A percentile compares a stretch with the other conserved stretches of the same genome.
Conservation (phyloP, 2,113 vertebrate genomes). For the Microtus pennsylvanicus region DNA sequence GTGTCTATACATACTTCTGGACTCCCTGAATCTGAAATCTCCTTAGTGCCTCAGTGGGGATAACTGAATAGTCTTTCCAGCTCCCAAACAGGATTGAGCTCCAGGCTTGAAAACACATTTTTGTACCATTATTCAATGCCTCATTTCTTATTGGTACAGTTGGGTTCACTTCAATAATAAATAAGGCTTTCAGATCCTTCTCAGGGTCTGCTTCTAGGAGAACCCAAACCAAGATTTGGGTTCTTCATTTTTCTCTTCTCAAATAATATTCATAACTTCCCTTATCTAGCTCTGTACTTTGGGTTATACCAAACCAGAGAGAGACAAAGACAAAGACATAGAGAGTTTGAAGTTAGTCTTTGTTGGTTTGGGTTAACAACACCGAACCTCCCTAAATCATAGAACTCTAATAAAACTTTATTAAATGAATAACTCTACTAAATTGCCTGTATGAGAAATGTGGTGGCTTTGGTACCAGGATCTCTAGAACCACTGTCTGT, state of each 20-base stretch:
- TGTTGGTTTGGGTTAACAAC: neutral
- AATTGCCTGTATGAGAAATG: neutral
- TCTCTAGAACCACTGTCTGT: neutral
- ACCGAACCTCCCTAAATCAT: neutral
- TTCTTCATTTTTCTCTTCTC: neutral
- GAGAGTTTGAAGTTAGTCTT: neutral
- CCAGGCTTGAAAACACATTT: neutral
- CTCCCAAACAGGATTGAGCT: neutral
- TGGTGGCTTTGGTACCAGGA: neutral
- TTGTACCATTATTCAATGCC: neutral
- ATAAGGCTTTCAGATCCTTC: neutral
- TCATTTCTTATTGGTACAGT: neutral
- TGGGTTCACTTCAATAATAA: neutral
- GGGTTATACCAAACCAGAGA: neutral
- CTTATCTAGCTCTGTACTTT: neutral
- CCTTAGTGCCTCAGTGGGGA: neutral
- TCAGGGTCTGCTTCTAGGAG: neutral
- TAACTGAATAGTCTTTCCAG: neutral
- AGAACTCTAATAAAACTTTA: neutral
- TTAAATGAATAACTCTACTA: neutral
- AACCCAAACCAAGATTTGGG: neutral
- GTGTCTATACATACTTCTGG: neutral
- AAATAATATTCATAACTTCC: neutral
- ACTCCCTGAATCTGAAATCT: neutral
- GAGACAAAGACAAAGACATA: neutral